Evolutionary conservation across 2,113 vertebrate genomes (phyloP), one percentile per base, ranked within the genome.

Genomic region (Gadus chalcogrammus): DNA sequence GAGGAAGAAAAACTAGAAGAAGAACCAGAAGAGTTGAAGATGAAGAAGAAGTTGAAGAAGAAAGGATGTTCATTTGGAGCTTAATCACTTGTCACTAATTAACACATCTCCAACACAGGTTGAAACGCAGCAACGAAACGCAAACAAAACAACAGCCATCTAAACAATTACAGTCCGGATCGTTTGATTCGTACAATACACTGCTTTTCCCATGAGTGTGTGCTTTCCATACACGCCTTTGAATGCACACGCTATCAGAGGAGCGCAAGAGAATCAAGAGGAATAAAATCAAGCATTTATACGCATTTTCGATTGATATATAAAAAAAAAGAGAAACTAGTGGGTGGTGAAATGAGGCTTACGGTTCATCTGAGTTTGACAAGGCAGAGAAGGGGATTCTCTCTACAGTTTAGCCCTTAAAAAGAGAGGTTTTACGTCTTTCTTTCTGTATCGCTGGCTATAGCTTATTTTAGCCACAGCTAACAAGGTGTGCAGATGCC

Each of bases 351-450:
- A 63, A 77, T 71, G 42, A n/a, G 16, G 59, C 35, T 52, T 28
- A 68, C 27, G 22, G 58, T 61, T 73, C 75, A 78, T 68, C 61
- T 74, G 58, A 70, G 60, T 6, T 70, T 42, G 11, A 20, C 28
- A 48, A 48, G 18, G 38, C 71, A 20, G 20, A 16, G 22, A 67
- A 71, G 67, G 72, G 55, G 63, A 77, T 78, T 67, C 76, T 61
- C 72, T 82, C 77, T 74, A 65, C 56, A 73, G 69, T 85, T 82
- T 76, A 79, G 74, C 77, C 73, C 74, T 67, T 69, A 75, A 77
- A 81, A 84, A 82, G 68, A 59, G 27, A 27, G 35, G 63, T 65
- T 77, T 61, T 18, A n/a, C 18, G 15, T 7, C 71, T 69, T 65
- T 74, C 73, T 75, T 68, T 70, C 79, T 78, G 67, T 68, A 74